Conservation (phyloP, 1,140 invertebrate species). For the Lucilia cuprina region DNA sequence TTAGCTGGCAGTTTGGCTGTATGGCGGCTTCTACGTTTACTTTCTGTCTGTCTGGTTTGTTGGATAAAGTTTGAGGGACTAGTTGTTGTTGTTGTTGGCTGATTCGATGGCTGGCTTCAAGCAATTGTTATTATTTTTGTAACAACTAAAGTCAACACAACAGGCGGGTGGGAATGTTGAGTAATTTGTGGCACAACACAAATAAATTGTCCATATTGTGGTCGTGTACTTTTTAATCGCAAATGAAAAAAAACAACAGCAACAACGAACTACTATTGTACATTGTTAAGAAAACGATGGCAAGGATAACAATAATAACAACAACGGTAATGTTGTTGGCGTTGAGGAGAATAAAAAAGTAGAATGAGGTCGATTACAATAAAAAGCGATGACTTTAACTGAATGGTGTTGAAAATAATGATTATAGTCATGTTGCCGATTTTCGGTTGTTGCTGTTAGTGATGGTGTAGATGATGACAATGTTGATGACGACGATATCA, state of each 20-base stretch:
- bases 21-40: no score
- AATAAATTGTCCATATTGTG: conserved; percentile 42
- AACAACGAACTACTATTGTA: neutral
- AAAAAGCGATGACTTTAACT: conserved; percentile 13
- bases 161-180: conserved; percentile 18
- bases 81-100: neutral
- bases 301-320: neutral
- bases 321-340: neutral
- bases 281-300: neutral
- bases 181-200: conserved; percentile 39
- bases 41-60: neutral
- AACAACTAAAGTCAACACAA: conserved; percentile 20
- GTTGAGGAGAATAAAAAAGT: no score
- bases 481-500: neutral
- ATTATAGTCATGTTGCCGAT: neutral
- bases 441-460: neutral
- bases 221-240: conserved; percentile 37
- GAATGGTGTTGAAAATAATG: neutral
- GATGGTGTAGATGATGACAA: neutral
- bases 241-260: neutral
- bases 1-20: neutral
- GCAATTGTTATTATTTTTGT: conserved; percentile 31
- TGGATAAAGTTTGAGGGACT: neutral
- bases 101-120: neutral
- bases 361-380: neutral